Conservation (phyloP, 2,888 invertebrate species). For the Drosophila paramelanica region DNA sequence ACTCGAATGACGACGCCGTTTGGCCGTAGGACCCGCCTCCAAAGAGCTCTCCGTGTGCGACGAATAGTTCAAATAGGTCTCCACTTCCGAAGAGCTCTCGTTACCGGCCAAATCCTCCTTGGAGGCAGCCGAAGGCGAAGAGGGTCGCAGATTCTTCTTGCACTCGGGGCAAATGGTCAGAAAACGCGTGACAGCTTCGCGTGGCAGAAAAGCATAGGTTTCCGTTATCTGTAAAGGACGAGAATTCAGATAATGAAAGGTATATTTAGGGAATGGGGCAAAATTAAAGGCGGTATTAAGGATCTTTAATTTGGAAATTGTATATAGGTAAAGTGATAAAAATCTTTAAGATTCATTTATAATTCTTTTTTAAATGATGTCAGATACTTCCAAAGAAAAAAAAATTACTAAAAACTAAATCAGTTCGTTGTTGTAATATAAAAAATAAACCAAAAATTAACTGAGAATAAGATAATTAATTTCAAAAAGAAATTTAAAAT, state of each 20-base stretch:
- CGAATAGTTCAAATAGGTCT: constrained; percentile 80
- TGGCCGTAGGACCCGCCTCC: constrained; percentile 76
- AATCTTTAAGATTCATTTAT: too few relatives aligned
- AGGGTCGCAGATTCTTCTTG: constrained; percentile 84
- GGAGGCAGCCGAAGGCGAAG: constrained; percentile 79
- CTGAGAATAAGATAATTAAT: too few relatives aligned
- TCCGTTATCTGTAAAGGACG: constrained; percentile 92
- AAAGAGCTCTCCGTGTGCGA: constrained; percentile 83
- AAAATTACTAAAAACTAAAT: too few relatives aligned
- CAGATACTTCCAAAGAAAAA: too few relatives aligned
- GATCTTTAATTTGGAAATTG: too few relatives aligned
- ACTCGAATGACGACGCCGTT: constrained; percentile 72
- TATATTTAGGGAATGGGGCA: neutral
- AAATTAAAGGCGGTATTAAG: too few relatives aligned
- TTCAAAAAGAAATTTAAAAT: too few relatives aligned
- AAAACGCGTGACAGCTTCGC: constrained; percentile 98
- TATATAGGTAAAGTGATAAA: too few relatives aligned
- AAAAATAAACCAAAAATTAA: too few relatives aligned
- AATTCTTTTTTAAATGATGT: too few relatives aligned
- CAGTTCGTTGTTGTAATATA: too few relatives aligned
- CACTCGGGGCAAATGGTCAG: constrained; percentile 97
- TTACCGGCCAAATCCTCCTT: constrained; percentile 81
- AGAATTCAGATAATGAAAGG: constrained; percentile 46
- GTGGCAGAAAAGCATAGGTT: constrained; percentile 97
- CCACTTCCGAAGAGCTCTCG: constrained; percentile 84